Base-by-base conservation (phyloP, 2,797 vertebrate species). In the Chaenodraco wilsoni region DNA sequence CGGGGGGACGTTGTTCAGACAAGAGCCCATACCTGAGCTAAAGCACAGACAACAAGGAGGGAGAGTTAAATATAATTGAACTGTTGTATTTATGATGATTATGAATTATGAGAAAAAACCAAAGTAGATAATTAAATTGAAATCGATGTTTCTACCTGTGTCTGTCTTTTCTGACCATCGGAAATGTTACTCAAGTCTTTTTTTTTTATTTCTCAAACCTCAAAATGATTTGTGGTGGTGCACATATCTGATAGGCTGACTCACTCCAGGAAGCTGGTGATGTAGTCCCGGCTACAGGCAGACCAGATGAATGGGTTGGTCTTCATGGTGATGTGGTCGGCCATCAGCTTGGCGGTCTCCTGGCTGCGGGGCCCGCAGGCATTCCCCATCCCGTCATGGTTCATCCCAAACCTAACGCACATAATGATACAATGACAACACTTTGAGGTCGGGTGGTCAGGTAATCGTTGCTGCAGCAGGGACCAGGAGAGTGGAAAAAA, bases 191-290 rank as follows among this genome's bases (percentile, higher is more conserved):
- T 65, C 19, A 41, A 64, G 33, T 27, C 50, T 54, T 55, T 27
- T 27, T n/a, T 27, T 6, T 46, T 65, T 76, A 7, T 65, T 45
- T 45, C 71, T 67, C 57, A 70, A 65, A 83, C 66, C 73, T 72
- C 66, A 76, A 71, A 83, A 87, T 82, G 3, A 84, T 84, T 84
- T 86, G 79, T 55, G 69, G 70, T 69, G 49, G 51, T 75, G 66
- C 66, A 71, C 69, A 71, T 73, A 84, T 86, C 67, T 65, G 76
- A 82, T 56, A 58, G 80, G 65, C 64, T 58, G 72, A 90, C 97
- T 97, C 95, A 99, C 98, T 99, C 97, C 84, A 99, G 94, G 90
- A 99, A 99, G 93, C 96, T 98, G 93, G 97, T 98, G 93, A 99
- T 99, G 91, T 99, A 99, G 88, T 99, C 98, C 0, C 98, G 94